These are phyloP conservation scores for Colletes gigas DNA, from an alignment of 1,140 invertebrate genomes.

Conservation along the genomic window DNA sequence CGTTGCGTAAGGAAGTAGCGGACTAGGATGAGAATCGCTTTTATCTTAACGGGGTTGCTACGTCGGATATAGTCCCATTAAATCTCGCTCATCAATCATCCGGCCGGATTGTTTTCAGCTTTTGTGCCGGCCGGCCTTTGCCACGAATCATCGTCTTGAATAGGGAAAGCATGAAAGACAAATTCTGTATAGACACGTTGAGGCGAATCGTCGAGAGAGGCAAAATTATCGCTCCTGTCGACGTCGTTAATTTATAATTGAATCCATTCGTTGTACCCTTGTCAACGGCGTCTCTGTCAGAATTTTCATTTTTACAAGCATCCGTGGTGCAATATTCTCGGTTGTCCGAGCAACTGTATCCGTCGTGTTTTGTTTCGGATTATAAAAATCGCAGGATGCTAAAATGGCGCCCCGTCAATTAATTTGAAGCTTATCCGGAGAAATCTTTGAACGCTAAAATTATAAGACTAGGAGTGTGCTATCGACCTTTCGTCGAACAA, in stretches of 20 bases:
- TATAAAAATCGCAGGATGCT: no score
- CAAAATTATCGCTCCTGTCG: background rate
- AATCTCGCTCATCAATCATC: slow-evolving; percentile 63
- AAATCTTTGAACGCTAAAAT: no score
- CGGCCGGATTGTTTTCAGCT: slow-evolving; percentile 58
- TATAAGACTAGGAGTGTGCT: no score
- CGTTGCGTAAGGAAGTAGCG: slow-evolving; percentile 52
- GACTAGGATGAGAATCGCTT: slow-evolving; percentile 34
- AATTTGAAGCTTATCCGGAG: no score
- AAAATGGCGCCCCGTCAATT: no score
- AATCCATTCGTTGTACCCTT: background rate
- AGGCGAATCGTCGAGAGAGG: no score
- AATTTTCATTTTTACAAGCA: background rate
- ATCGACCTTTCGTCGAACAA: no score
- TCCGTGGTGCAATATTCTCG: no score
- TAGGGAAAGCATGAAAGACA: slow-evolving; percentile 37
- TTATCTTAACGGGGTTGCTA: slow-evolving; percentile 56
- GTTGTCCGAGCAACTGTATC: no score
- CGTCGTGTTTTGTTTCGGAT: no score
- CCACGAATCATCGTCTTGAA: slow-evolving; percentile 24
- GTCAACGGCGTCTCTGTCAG: no score
- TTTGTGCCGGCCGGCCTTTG: background rate
- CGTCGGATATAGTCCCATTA: slow-evolving; percentile 56
- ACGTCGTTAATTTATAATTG: background rate
- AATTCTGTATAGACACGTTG: background rate